Evolutionary conservation across 2,888 invertebrate genomes (phyloP).

Genomic region (Brassicogethes aeneus): DNA sequence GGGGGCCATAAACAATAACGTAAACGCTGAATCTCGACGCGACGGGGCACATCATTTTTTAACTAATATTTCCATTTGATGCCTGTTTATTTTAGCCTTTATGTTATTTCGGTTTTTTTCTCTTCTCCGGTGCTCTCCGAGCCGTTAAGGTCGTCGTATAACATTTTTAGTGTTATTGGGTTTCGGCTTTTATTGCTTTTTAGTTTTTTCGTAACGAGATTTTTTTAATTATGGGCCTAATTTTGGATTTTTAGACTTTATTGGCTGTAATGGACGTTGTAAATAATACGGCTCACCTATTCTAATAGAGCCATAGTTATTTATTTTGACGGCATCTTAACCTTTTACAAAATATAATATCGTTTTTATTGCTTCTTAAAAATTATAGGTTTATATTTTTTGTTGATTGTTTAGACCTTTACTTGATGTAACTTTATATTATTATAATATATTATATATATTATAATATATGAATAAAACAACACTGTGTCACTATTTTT

Average conservation of each 20-base stretch:
- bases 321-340: neutral
- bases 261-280: neutral
- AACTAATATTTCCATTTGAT: neutral
- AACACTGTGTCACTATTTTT: too few relatives aligned
- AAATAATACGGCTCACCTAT: neutral
- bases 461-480: too few relatives aligned
- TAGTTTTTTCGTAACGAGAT: neutral
- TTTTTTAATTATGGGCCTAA: neutral
- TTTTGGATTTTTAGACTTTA: neutral
- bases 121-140: neutral
- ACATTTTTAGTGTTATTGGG: slow-evolving; percentile 2
- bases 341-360: neutral
- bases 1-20: slow-evolving; percentile 2
- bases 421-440: too few relatives aligned
- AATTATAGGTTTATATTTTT: too few relatives aligned
- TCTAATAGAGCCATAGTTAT: neutral
- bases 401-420: too few relatives aligned
- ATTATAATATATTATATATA: too few relatives aligned
- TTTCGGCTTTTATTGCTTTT: slow-evolving; percentile 1
- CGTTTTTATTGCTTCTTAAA: too few relatives aligned
- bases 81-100: slow-evolving; percentile 2
- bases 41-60: slow-evolving; percentile 2
- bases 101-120: slow-evolving; percentile 3
- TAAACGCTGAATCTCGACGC: slow-evolving; percentile 1
- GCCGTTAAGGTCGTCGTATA: neutral